Evolutionary conservation across 1,140 invertebrate genomes (phyloP).

Genomic region (Oedothorax gibbosus): DNA sequence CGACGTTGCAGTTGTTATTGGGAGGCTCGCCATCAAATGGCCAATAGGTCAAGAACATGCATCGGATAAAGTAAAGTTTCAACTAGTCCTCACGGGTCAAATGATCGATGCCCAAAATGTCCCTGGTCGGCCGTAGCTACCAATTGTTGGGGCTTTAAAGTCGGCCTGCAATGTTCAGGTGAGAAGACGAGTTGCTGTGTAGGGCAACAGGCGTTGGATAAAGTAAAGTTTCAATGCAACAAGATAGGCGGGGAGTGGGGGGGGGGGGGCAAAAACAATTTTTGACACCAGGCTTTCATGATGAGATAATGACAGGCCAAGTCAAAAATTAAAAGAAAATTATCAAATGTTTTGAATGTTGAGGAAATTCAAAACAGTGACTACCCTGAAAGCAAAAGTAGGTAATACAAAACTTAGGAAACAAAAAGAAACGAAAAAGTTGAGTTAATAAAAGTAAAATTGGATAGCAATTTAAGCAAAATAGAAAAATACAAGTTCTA

Average conservation of each 20-base stretch:
- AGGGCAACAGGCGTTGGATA: constrained; percentile 65
- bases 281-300: too few relatives aligned
- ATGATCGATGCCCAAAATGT: constrained; percentile 57
- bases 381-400: too few relatives aligned
- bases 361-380: too few relatives aligned
- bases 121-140: constrained; percentile 54
- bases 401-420: too few relatives aligned
- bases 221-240: too few relatives aligned
- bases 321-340: too few relatives aligned
- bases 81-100: constrained; percentile 91
- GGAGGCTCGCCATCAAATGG: background rate
- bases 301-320: too few relatives aligned
- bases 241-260: constrained; percentile 67
- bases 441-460: too few relatives aligned
- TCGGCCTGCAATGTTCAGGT: constrained; percentile 52
- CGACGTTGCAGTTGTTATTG: background rate
- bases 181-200: constrained; percentile 60
- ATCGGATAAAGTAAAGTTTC: constrained; percentile 64
- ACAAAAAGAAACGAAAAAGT: too few relatives aligned
- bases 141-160: constrained; percentile 59
- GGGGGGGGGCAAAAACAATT: constrained; percentile 80
- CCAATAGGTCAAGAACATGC: background rate
- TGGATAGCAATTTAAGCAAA: too few relatives aligned
- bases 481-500: too few relatives aligned
- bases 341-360: too few relatives aligned